Evolutionary conservation across 2,797 vertebrate species (phyloP).

Genomic region (Todus mexicanus): DNA sequence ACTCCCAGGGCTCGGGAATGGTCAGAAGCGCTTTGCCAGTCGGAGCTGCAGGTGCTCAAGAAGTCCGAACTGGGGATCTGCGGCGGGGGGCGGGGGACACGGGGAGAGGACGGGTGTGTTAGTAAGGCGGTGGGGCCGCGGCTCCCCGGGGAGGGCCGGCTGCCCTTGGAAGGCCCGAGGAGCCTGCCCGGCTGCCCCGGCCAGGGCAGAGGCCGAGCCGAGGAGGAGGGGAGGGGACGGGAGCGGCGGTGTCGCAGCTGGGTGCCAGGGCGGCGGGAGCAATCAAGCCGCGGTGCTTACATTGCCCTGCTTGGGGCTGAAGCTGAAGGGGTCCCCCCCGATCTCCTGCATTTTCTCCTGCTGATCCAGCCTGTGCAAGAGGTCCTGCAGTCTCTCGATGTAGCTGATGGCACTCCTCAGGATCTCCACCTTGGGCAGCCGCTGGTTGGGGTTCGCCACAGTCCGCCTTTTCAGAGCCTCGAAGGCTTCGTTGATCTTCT

Average conservation of each 20-base stretch:
- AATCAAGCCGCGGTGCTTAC: slow-evolving; percentile 64
- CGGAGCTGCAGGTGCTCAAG: slow-evolving; percentile 81
- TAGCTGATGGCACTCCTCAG: slow-evolving; percentile 96
- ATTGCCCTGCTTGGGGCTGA: slow-evolving; percentile 73
- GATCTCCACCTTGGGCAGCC: slow-evolving; percentile 98
- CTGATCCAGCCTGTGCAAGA: slow-evolving; percentile 90
- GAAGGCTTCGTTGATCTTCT: slow-evolving; percentile 99
- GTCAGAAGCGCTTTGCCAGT: slow-evolving; percentile 84
- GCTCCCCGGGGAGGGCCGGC: neutral
- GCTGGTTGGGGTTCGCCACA: slow-evolving; percentile 94
- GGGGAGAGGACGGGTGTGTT: neutral
- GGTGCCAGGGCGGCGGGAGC: neutral
- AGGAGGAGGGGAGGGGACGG: neutral
- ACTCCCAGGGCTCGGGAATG: slow-evolving; percentile 84
- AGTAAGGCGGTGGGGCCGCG: neutral
- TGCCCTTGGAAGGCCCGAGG: neutral
- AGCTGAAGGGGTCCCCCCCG: slow-evolving; percentile 74
- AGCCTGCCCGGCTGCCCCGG: neutral
- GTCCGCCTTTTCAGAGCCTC: slow-evolving; percentile 94
- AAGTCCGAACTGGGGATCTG: slow-evolving; percentile 79
- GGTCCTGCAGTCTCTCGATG: slow-evolving; percentile 92
- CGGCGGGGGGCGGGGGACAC: neutral
- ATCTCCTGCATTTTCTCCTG: slow-evolving; percentile 84
- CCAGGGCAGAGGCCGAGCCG: neutral
- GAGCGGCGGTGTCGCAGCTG: neutral